A percentile compares a stretch with the other conserved stretches of the same genome.
phyloP scores from a whole-genome alignment of 1,140 invertebrate genomes.

The Thaumatotibia leucotreta region DNA sequence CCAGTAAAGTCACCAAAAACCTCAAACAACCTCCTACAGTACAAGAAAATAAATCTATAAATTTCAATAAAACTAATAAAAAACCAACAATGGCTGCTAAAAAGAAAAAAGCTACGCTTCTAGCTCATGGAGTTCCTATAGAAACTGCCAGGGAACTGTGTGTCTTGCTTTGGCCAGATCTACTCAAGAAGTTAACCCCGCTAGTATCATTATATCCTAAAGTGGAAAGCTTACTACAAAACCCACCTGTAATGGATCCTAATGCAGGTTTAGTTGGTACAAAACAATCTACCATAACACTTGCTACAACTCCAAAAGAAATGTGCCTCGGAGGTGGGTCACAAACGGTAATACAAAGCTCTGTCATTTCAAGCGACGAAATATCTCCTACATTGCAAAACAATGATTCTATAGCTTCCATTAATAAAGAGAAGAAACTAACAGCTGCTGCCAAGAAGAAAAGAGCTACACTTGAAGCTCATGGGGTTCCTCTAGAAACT shows the following conservation, averaged over 20 bases:
- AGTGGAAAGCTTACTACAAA: no score
- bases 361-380: no score
- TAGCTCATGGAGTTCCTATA: neutral
- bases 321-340: no score
- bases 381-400: neutral
- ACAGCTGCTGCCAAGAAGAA: neutral
- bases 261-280: no score
- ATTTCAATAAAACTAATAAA: neutral
- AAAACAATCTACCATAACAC: no score
- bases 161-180: neutral
- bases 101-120: neutral
- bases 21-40: neutral
- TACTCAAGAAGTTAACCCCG: no score
- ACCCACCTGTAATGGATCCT: no score
- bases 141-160: neutral
- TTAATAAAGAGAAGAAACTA: neutral
- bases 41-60: neutral
- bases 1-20: no score
- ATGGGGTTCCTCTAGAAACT: neutral
- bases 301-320: no score
- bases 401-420: neutral
- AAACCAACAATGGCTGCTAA: neutral
- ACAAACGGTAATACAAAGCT: no score
- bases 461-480: neutral
- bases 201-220: no score